These are phyloP conservation scores for Poecilia gillii DNA, from an alignment of 2,797 vertebrate species.

Conservation along the genomic window DNA sequence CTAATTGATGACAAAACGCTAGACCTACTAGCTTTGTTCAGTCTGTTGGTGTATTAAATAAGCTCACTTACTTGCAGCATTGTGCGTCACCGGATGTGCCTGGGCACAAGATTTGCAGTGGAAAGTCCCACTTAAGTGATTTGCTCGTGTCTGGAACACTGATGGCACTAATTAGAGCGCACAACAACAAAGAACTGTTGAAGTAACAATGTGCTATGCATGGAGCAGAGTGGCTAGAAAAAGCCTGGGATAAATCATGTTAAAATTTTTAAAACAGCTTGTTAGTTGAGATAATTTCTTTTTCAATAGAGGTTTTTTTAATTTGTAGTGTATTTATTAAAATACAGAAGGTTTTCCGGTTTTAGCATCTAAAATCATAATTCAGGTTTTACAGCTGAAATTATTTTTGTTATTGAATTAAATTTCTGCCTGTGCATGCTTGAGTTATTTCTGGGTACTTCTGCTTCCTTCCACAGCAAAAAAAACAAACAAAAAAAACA, in stretches of 20 bases:
- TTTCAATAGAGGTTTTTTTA: not conserved
- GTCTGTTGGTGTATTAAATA: not conserved
- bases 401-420: not conserved
- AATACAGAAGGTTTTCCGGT: not conserved
- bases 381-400: not conserved
- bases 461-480: not conserved
- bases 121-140: constrained; percentile 28
- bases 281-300: not conserved
- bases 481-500: not conserved
- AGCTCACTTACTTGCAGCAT: not conserved
- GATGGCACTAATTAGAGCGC: not conserved
- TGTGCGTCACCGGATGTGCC: not conserved
- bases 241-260: not conserved
- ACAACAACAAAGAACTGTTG: not conserved
- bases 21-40: not conserved
- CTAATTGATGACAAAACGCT: constrained; percentile 26
- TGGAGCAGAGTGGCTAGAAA: not conserved
- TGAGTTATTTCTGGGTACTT: not conserved
- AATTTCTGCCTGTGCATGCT: not conserved
- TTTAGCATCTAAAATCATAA: not conserved
- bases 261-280: not conserved
- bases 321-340: not conserved
- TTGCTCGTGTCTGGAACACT: constrained; percentile 34
- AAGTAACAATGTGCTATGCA: not conserved
- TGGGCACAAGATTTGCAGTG: not conserved